These are phyloP conservation scores for Pristionchus maxplancki DNA, from an alignment of 2,888 invertebrate genomes.

Conservation along the genomic window DNA sequence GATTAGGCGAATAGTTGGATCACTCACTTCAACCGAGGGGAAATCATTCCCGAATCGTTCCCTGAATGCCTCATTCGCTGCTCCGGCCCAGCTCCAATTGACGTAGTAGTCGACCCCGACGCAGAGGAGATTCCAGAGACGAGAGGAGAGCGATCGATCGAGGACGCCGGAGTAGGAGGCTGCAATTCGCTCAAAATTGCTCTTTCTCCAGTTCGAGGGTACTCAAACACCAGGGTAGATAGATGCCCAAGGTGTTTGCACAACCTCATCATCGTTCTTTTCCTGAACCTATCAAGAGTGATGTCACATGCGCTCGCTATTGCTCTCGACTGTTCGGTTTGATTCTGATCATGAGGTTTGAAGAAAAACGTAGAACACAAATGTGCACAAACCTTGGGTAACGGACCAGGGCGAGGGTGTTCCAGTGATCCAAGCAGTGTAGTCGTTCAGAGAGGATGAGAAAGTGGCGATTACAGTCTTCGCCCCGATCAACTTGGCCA, in stretches of 20 bases:
- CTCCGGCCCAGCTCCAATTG: not conserved
- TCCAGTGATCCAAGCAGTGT: slow-evolving; percentile 21
- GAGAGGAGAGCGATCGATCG: slow-evolving; percentile 26
- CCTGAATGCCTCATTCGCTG: not conserved
- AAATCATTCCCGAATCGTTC: not conserved
- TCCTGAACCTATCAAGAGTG: not conserved
- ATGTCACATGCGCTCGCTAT: not conserved
- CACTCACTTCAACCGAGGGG: slow-evolving; percentile 19
- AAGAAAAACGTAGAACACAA: too few relatives aligned
- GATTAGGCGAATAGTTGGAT: not conserved
- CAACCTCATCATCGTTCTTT: not conserved
- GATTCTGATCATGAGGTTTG: too few relatives aligned
- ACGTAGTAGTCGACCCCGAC: not conserved
- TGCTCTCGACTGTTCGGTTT: not conserved
- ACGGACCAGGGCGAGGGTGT: slow-evolving; percentile 1
- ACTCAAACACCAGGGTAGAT: not conserved
- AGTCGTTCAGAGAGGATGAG: slow-evolving; percentile 13
- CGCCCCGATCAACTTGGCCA: slow-evolving; percentile 7
- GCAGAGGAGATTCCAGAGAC: slow-evolving; percentile 20
- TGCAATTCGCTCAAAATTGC: not conserved
- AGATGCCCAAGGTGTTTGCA: not conserved
- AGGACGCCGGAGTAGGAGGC: slow-evolving; percentile 15
- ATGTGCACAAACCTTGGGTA: not conserved
- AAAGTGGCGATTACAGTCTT: not conserved
- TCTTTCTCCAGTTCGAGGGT: not conserved